Percentiles rank a stretch among this genome's conserved stretches.
These are phyloP conservation scores for Melanotaenia pygmaea DNA, from an alignment of 2,797 vertebrate genomes.

Conservation along the genomic window DNA sequence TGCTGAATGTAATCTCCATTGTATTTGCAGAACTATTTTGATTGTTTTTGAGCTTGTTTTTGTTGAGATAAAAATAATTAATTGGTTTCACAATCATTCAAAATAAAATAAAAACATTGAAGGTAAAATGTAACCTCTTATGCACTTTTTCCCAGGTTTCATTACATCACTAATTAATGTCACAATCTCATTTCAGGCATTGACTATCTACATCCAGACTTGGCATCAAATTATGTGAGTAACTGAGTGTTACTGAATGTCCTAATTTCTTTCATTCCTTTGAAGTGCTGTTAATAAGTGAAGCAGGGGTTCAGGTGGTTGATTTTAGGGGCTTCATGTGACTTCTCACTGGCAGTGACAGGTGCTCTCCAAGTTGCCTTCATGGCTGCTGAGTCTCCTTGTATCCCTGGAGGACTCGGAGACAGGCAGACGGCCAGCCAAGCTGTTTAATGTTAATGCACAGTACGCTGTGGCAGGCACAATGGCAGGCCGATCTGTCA, in stretches of 20 bases:
- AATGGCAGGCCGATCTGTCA: conserved; percentile 80
- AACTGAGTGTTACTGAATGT: conserved; percentile 51
- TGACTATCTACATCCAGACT: conserved; percentile 98
- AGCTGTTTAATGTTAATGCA: conserved; percentile 81
- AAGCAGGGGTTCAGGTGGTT: conserved; percentile 43
- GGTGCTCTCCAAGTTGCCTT: conserved; percentile 66
- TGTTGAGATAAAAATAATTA: not conserved
- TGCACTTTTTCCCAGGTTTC: conserved; percentile 3
- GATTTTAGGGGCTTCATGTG: conserved; percentile 35
- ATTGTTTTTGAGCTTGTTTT: not conserved
- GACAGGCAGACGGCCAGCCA: conserved; percentile 72
- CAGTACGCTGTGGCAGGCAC: conserved; percentile 68
- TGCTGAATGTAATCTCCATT: not conserved
- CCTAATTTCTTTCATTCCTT: conserved; percentile 35
- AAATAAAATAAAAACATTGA: conserved; percentile 15
- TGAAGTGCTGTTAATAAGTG: conserved; percentile 37
- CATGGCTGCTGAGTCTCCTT: conserved; percentile 73
- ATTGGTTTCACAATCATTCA: not conserved
- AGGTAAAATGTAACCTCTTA: conserved; percentile 2
- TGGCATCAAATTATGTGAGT: conserved; percentile 99
- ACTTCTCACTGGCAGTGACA: conserved; percentile 59
- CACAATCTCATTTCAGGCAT: conserved; percentile 87
- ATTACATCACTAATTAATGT: conserved; percentile 56
- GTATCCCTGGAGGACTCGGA: conserved; percentile 68
- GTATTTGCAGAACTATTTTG: not conserved